Evolutionary conservation across 2,888 invertebrate species (phyloP).

Genomic region (Fragum fragum): DNA sequence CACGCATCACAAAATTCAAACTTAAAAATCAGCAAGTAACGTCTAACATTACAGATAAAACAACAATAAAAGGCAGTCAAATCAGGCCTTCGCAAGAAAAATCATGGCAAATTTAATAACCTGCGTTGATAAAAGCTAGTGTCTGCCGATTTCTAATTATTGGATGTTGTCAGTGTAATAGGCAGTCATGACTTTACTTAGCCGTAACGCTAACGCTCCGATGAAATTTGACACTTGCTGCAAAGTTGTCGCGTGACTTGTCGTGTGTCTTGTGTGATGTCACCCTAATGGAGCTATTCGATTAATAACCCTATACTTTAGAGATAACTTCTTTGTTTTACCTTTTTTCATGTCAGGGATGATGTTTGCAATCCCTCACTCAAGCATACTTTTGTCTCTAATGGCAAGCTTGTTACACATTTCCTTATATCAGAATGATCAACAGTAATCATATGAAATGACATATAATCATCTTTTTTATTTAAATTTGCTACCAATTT

Average conservation of each 20-base stretch:
- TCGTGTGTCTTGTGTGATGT: constrained; percentile 43
- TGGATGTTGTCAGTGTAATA: constrained; percentile 27
- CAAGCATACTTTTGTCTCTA: no score
- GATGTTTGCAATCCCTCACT: no score
- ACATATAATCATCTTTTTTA: no score
- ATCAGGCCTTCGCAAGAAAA: not conserved
- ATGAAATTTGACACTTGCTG: constrained; percentile 54
- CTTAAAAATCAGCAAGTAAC: not conserved
- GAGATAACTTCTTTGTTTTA: no score
- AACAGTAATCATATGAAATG: no score
- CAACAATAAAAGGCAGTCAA: not conserved
- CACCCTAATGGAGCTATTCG: constrained; percentile 46
- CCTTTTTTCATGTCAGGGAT: no score
- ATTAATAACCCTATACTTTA: constrained; percentile 14
- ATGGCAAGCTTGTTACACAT: no score
- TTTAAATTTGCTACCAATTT: no score
- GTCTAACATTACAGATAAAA: not conserved
- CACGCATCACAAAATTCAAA: not conserved
- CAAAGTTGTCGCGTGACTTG: constrained; percentile 29
- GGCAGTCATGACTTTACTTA: constrained; percentile 1
- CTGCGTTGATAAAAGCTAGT: not conserved
- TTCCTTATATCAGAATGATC: no score
- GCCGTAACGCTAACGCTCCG: constrained; percentile 22
- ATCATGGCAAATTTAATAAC: constrained; percentile 14
- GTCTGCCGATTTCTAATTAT: constrained; percentile 23